Percentiles rank a stretch among this genome's conserved stretches.
Conservation (phyloP, 2,888 invertebrate genomes). For the Temnothorax unifasciatus region DNA sequence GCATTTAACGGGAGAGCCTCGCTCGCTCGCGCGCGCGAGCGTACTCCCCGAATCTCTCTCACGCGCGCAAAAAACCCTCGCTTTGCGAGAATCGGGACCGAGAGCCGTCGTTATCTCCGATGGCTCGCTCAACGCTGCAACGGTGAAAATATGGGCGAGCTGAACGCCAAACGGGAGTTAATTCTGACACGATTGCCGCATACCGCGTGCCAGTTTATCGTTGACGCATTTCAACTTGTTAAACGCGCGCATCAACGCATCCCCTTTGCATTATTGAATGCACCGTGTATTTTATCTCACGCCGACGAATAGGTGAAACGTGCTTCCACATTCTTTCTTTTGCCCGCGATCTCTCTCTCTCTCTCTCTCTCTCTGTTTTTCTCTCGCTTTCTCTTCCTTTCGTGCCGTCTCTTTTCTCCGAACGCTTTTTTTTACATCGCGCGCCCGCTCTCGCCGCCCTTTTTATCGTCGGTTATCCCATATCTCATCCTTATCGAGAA, state of each 20-base stretch:
- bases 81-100: background rate
- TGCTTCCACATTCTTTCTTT: constrained; percentile 18
- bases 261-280: constrained; percentile 10
- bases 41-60: constrained; percentile 26
- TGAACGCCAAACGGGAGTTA: background rate
- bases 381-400: background rate
- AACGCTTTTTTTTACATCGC: constrained; percentile 22
- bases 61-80: constrained; percentile 14
- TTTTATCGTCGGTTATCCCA: constrained; percentile 61
- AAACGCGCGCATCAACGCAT: constrained; percentile 19
- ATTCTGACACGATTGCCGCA: background rate
- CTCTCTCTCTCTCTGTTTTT: background rate
- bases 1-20: constrained; percentile 24
- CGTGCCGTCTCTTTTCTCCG: background rate
- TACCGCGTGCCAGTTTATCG: background rate
- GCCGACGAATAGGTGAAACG: constrained; percentile 13
- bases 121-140: background rate
- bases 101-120: background rate
- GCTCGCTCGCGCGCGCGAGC: background rate
- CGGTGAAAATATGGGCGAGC: background rate
- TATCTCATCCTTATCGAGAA: constrained; percentile 62
- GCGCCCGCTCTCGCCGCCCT: constrained; percentile 22
- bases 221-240: constrained; percentile 2
- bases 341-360: background rate
- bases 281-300: constrained; percentile 11